Evolutionary conservation across 2,797 vertebrate genomes (phyloP), one percentile per base, ranked within the genome.

Genomic region (Presbytis comata): DNA sequence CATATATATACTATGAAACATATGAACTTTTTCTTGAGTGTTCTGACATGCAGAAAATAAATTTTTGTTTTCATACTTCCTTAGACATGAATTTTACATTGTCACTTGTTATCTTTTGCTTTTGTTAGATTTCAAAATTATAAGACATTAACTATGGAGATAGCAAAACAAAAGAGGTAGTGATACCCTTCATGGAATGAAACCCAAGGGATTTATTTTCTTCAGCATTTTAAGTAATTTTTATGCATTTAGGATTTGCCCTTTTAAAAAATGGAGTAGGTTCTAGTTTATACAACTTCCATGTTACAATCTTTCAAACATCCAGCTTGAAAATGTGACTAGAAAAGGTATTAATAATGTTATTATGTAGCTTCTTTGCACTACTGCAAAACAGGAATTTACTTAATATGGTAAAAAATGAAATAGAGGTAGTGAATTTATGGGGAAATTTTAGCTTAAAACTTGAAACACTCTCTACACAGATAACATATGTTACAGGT

Each of bases 301-400:
- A 61, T 83, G 86, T 89, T 30, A 46, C 1, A 83, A 61, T 82
- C 59, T 86, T 91, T 89, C n/a, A 28, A 64, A 91, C 82, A 74
- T 59, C 97, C 89, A 76, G 1, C 50, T 97, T 72, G 72, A 72
- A 59, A 57, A 67, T 55, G 24, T 91, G 24, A 14, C 21, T 82
- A 82, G 36, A 74, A 76, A 87, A 92, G 82, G 21, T 78, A 41
- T 39, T 80, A 83, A 48, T 79, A 86, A 74, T 44, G 26, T 33
- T 88, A 8, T 75, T 85, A 46, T 33, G 33, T 79, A 70, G 26
- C 67, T 96, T 91, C 64, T 88, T 82, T 90, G 44, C 39, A 6
- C n/a, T 86, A 16, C 39, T 87, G 2, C 70, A 85, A 96, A 93
- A 92, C 33, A 97, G 93, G 94, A 97, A 97, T 84, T 97, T 94